Evolutionary conservation across 2,113 vertebrate species (phyloP).

Genomic region (Saimiri boliviensis): DNA sequence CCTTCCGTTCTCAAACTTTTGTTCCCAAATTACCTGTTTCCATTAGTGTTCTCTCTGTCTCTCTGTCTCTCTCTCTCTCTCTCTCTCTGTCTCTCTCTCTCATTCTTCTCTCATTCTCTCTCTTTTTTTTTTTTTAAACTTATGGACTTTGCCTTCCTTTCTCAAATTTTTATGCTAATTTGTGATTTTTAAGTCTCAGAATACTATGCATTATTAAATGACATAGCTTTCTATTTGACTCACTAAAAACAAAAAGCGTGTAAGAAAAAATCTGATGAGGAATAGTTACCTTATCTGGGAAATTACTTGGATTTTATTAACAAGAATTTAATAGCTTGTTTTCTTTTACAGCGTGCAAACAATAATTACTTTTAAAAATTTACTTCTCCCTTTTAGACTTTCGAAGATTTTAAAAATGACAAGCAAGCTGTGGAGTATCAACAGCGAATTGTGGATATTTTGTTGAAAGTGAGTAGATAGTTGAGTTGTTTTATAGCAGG

Average conservation of each 20-base stretch:
- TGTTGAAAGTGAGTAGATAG: slow-evolving; percentile 90
- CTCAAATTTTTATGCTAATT: slow-evolving; percentile 10
- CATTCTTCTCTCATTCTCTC: too few species aligned
- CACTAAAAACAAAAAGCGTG: neutral
- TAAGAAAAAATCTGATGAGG: neutral
- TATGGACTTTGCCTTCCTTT: neutral
- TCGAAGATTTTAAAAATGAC: slow-evolving; percentile 99
- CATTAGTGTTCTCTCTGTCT: neutral
- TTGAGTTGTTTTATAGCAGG: neutral
- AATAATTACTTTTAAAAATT: slow-evolving; percentile 8
- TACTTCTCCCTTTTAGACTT: slow-evolving; percentile 89
- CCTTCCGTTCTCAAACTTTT: neutral
- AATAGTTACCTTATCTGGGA: slow-evolving; percentile 37
- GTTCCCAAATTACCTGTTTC: neutral
- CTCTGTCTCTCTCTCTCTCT: neutral
- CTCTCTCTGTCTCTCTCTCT: too few species aligned
- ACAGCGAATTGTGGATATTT: slow-evolving; percentile 98
- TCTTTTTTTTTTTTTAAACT: neutral
- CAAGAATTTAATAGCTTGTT: slow-evolving; percentile 39
- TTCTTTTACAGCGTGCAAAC: slow-evolving; percentile 41
- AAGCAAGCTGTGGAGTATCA: slow-evolving; percentile 99
- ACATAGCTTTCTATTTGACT: neutral
- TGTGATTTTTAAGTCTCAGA: slow-evolving; percentile 20
- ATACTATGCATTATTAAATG: slow-evolving; percentile 12
- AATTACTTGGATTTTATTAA: slow-evolving; percentile 34